Conservation (phyloP, 2,797 vertebrate genomes). For the Megalops cyprinoides region DNA sequence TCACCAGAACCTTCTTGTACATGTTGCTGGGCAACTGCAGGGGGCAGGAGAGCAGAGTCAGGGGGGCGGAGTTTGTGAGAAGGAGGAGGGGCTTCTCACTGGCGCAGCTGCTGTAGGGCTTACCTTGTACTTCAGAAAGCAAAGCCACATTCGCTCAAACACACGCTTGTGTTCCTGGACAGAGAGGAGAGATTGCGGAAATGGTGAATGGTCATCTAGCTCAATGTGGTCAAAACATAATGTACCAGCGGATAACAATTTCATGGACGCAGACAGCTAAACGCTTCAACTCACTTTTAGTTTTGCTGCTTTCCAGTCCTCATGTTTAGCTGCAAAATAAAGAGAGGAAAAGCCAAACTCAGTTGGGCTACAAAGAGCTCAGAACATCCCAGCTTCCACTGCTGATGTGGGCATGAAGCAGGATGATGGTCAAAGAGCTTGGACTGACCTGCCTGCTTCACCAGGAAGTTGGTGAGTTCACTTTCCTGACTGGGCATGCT, state of each 20-base stretch:
- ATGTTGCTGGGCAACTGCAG: slow-evolving; percentile 83
- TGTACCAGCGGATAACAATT: background rate
- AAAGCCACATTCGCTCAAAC: slow-evolving; percentile 91
- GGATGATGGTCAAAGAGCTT: no score
- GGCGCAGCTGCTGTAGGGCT: slow-evolving; percentile 15
- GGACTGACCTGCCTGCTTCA: slow-evolving; percentile 78
- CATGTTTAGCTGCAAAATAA: slow-evolving; percentile 68
- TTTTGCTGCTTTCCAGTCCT: slow-evolving; percentile 85
- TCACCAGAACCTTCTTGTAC: slow-evolving; percentile 91
- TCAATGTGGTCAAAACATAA: background rate
- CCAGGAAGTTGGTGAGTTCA: slow-evolving; percentile 76
- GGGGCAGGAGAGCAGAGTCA: slow-evolving; percentile 26
- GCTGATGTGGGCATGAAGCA: background rate
- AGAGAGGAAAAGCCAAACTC: no score
- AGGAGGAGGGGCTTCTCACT: background rate
- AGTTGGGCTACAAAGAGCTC: no score
- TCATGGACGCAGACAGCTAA: background rate
- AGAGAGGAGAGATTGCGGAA: slow-evolving; percentile 15
- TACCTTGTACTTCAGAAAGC: slow-evolving; percentile 91
- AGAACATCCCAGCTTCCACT: no score
- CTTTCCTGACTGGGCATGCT: slow-evolving; percentile 77
- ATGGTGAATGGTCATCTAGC: background rate
- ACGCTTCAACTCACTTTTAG: slow-evolving; percentile 74
- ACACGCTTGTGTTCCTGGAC: slow-evolving; percentile 85
- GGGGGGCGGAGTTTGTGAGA: background rate